Percentiles rank a stretch among this genome's conserved stretches.
These are phyloP conservation scores for Nansenia antarctica DNA, from an alignment of 2,113 vertebrate genomes.

Conservation along the genomic window DNA sequence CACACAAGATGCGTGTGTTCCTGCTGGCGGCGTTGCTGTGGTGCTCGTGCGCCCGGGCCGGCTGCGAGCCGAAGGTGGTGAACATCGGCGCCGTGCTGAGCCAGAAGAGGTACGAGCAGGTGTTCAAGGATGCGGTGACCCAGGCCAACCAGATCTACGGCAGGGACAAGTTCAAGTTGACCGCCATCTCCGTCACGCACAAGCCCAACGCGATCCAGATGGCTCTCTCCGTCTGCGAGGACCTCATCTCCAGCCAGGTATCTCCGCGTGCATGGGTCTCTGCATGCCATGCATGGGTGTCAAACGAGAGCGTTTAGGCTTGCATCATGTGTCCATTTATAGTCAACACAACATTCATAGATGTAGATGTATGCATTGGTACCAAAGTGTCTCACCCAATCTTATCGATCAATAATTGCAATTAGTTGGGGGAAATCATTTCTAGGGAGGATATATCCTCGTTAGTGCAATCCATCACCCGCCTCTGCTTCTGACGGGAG, in stretches of 20 bases:
- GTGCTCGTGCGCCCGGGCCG: constrained; percentile 88
- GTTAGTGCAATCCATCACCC: background rate
- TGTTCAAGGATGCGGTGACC: constrained; percentile 93
- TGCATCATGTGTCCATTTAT: background rate
- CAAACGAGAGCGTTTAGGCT: background rate
- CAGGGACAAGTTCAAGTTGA: constrained; percentile 94
- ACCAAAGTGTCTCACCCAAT: background rate
- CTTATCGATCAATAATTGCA: background rate
- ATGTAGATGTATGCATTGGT: background rate
- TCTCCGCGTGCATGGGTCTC: background rate
- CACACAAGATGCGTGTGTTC: constrained; percentile 79
- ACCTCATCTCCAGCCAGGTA: constrained; percentile 98
- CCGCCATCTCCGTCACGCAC: constrained; percentile 95
- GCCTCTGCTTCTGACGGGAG: background rate
- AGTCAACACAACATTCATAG: background rate
- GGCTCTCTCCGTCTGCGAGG: constrained; percentile 97
- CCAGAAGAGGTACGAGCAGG: constrained; percentile 94
- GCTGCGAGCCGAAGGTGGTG: constrained; percentile 94
- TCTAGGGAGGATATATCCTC: background rate
- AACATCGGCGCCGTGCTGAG: constrained; percentile 96
- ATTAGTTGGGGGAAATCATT: background rate
- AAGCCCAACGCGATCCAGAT: constrained; percentile 97
- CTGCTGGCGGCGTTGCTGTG: constrained; percentile 87
- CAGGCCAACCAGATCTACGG: constrained; percentile 95
- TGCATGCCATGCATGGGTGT: constrained; percentile 23